Evolutionary conservation across 2,888 invertebrate species (phyloP).

Genomic region (Philonicus albiceps): DNA sequence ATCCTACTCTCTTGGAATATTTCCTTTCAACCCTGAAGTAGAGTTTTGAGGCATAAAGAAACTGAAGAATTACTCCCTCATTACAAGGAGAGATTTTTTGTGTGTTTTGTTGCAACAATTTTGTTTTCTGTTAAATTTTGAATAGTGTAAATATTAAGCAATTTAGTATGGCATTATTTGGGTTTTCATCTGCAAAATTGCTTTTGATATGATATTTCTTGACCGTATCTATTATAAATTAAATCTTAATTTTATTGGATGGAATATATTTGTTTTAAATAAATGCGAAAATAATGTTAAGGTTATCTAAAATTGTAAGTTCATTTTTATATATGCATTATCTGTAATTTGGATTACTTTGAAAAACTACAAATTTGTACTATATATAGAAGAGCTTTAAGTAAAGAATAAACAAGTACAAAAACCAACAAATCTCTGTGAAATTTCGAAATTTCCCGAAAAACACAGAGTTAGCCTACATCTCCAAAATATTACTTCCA

Average conservation of each 20-base stretch:
- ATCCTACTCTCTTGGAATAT: background rate
- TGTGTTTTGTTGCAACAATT: background rate
- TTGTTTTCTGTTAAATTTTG: background rate
- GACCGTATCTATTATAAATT: no score
- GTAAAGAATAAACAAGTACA: background rate
- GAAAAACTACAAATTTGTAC: no score
- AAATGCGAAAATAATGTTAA: no score
- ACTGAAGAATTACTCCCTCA: background rate
- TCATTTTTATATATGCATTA: no score
- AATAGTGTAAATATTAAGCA: background rate
- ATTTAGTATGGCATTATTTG: background rate
- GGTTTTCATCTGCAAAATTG: background rate
- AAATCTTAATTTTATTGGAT: no score
- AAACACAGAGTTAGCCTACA: background rate
- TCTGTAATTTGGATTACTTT: no score
- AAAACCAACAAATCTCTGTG: background rate
- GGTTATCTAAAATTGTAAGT: no score
- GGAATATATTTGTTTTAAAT: no score
- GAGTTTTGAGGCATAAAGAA: background rate
- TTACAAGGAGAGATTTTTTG: background rate
- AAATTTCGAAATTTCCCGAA: no score
- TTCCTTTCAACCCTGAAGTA: background rate
- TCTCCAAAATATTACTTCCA: background rate
- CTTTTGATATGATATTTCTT: no score
- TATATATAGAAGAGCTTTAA: background rate